Evolutionary conservation across 2,797 vertebrate genomes (phyloP), one percentile per base, ranked within the genome.

Genomic region (Thunnus albacares): DNA sequence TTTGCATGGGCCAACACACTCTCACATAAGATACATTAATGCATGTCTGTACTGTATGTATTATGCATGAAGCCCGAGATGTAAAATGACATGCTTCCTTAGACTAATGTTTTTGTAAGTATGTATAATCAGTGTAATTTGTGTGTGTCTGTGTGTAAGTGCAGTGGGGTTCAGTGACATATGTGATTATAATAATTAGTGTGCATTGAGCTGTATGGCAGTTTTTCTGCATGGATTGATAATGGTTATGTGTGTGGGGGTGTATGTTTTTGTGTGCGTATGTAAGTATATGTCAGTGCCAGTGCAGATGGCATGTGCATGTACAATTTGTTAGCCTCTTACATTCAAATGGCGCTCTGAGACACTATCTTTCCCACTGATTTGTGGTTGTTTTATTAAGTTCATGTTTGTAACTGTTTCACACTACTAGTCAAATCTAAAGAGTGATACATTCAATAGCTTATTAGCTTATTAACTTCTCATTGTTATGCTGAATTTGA

Each of bases 171-270:
- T 76, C 58, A 53, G 53, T 83, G 71, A 77, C 65, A 79, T 69
- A 78, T 79, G 80, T 84, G 79, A 85, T 86, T 35, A 75, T 83
- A 58, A 82, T 90, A 82, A 90, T 82, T 79, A 86, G 71, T 56
- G 70, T 71, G 79, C 35, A 2, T 69, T 53, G 52, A 51, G 53
- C 67, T 74, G 59, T 43, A 45, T 72, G 65, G 62, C 59, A 18
- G 57, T 71, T 87, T 86, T 86, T 83, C 74, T 83, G 61, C 82
- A 77, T 84, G 71, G 64, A 63, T 56, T 80, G 71, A 65, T 75
- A 35, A 67, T 84, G 57, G 35, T 68, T 59, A 66, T 62, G 51
- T 51, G 56, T 73, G 22, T 79, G 83, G 82, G 71, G 72, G 73
- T 73, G 79, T 63, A 38, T 17, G 24, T 65, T 60, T 59, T 79